Evolutionary conservation across 1,140 invertebrate species (phyloP).

Genomic region (Papilio polyxenes): DNA sequence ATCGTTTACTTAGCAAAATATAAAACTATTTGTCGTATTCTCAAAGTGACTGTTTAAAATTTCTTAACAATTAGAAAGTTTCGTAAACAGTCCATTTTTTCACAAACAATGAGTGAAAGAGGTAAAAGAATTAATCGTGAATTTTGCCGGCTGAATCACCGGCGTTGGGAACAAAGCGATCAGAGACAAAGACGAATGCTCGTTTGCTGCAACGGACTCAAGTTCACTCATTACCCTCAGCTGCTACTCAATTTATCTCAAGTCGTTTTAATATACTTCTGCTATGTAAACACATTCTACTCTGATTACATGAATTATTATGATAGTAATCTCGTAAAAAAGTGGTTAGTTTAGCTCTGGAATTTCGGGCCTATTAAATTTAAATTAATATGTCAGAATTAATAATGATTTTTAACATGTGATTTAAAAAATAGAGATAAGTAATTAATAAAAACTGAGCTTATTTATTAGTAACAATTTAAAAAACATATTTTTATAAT

Average conservation of each 20-base stretch:
- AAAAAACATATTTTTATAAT: too few relatives aligned
- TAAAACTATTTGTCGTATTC: background rate
- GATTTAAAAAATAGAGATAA: too few relatives aligned
- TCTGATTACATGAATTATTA: background rate
- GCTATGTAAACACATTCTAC: slow-evolving; percentile 1
- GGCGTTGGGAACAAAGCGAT: background rate
- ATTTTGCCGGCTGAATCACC: slow-evolving; percentile 16
- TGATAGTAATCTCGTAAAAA: background rate
- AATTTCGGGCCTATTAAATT: background rate
- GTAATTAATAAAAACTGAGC: too few relatives aligned
- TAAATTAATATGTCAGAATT: background rate
- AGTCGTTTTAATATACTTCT: background rate
- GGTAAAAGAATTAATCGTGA: background rate
- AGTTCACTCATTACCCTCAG: slow-evolving; percentile 11
- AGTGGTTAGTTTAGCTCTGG: background rate
- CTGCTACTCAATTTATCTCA: slow-evolving; percentile 13
- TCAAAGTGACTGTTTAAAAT: background rate
- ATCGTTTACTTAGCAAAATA: background rate
- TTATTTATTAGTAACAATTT: too few relatives aligned
- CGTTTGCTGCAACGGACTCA: background rate
- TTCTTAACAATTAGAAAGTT: background rate
- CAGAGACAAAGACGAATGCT: slow-evolving; percentile 19
- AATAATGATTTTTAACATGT: background rate
- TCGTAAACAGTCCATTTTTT: background rate
- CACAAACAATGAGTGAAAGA: background rate